Conservation (phyloP, 2,888 invertebrate species). For the Bhutanitis thaidina region DNA sequence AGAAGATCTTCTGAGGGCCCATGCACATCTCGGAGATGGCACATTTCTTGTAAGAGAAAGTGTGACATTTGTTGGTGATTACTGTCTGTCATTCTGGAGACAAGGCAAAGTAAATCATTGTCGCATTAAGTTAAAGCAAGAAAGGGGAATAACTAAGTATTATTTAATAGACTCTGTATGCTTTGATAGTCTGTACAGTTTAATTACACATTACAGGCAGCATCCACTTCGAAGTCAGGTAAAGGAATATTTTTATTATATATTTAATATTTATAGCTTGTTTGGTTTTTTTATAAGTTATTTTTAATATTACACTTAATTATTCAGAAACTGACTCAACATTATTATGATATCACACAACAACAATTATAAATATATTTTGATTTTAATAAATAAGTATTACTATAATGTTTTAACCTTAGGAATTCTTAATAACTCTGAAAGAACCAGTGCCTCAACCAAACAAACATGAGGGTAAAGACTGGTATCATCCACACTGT, state of each 20-base stretch:
- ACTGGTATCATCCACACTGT: conserved; percentile 94
- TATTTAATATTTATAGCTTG: neutral
- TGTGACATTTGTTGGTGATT: conserved; percentile 97
- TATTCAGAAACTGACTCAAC: no score
- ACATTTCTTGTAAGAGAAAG: conserved; percentile 96
- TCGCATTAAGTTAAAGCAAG: conserved; percentile 93
- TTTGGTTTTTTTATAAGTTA: no score
- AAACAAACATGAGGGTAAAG: conserved; percentile 94
- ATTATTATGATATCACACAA: neutral
- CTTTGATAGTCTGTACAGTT: conserved; percentile 94
- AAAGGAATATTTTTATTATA: conserved; percentile 25
- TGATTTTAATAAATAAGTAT: no score
- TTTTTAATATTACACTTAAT: no score
- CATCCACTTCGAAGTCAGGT: conserved; percentile 92
- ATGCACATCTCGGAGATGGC: conserved; percentile 92
- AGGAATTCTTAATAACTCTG: conserved; percentile 93
- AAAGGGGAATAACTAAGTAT: conserved; percentile 92
- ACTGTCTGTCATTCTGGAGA: conserved; percentile 96
- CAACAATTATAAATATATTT: no score
- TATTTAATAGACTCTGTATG: conserved; percentile 92
- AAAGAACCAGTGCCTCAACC: conserved; percentile 97
- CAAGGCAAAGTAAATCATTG: conserved; percentile 95
- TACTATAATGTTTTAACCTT: no score
- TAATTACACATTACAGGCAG: conserved; percentile 93
- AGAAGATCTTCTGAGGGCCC: conserved; percentile 86